Evolutionary conservation across 2,113 vertebrate genomes (phyloP), one percentile per base, ranked within the genome.

Genomic region (Nibea albiflora): DNA sequence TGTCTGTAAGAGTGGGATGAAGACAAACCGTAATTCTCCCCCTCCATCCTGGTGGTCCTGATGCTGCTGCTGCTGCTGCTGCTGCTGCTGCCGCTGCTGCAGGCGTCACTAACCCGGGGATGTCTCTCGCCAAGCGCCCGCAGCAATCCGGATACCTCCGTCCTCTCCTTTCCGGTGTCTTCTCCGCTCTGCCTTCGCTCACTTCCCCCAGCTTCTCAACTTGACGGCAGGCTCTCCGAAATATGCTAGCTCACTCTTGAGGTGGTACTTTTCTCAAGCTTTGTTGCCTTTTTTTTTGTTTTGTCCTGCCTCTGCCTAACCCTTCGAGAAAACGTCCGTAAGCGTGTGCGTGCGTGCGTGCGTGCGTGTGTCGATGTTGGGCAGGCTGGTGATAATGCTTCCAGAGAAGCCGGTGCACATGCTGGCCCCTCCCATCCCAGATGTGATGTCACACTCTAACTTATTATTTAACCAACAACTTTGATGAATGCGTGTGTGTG

Each of bases 41-140:
- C 89, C 68, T 94, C 91, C 94, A 94, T 94, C 81, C 88, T 64
- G 84, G 71, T 75, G 84, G 83, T 91, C 81, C 84, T 85, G 85
- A 85, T 84, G 88, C 85, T 85, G 82, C 81, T 66, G 81, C 31
- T 85, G 85, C 84, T 83, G 88, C 83, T 4, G 28, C 28, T 84
- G 81, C 83, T 62, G 81, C 35, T 85, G 85, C 84, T 83, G 88
- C 83, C 4, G 28, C 28, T 84, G 81, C 83, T 62, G 81, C 35
- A 82, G 73, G 87, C 72, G 86, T 80, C 85, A n/a, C 82, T 56
- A 39, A 24, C 19, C 68, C 86, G 68, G 81, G 69, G 76, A 62
- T 44, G 72, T 74, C 73, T 78, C 76, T 66, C 69, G 14, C 20
- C 35, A 50, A 70, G 52, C 39, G 78, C 83, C 87, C 64, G 84